Base-by-base conservation (phyloP, 2,113 vertebrate genomes). In the Plestiodon gilberti region DNA sequence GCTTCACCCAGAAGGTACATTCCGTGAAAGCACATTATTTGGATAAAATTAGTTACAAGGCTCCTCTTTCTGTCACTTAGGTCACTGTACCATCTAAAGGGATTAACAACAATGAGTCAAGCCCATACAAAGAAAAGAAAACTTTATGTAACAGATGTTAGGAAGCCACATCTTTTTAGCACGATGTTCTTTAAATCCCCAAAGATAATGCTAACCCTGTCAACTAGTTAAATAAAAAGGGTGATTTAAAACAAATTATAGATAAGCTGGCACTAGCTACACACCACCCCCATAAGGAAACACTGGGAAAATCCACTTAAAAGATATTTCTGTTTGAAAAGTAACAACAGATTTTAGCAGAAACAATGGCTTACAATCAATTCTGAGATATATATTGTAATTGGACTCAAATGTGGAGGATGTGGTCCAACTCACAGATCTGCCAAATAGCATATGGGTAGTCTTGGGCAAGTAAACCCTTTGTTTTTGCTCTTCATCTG, bases 101-200 rank as follows among this genome's bases (percentile, higher is more conserved):
- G 57, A 89, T 83, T 61, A 94, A 65, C 40, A 89, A 92, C 77
- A 48, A 87, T 91, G 88, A 95, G 81, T 89, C 93, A 95, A 87
- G 75, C 25, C 57, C 71, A 52, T 73, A 82, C 38, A 86, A 33
- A 33, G 25, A 80, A 89, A 55, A 81, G 91, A 85, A 84, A 18
- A 71, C 43, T 90, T 88, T 69, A 23, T 78, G 25, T 57, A 82
- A 61, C 69, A 87, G 67, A 40, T 85, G 85, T 88, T 94, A 81
- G 79, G 52, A 87, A 90, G 91, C 81, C 55, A 70, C 64, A 84
- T 67, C 73, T 85, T 77, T 30, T 77, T 85, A 76, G 69, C 78
- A 89, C 38, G 20, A 81, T 69, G 52, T 77, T 61, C 78, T 89
- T 81, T 76, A 69, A 48, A 89, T 35, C 65, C 74, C 86, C 82